phyloP scores from a whole-genome alignment of 2,797 vertebrate genomes.

The Austrolebias charrua region DNA sequence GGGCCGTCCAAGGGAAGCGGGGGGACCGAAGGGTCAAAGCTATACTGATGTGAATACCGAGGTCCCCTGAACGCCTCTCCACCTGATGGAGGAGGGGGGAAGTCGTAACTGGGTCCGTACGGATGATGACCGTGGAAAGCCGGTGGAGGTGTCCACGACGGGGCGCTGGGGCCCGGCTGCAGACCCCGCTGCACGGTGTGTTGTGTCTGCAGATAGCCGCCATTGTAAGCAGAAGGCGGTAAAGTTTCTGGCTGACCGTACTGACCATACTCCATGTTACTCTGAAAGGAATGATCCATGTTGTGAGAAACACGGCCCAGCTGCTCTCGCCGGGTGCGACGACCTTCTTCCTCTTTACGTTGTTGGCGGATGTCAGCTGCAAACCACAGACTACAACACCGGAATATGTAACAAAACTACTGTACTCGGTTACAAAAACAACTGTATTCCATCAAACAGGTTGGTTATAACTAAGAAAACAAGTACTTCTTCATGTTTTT shows the following conservation, averaged over 20 bases:
- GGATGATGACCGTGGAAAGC: constrained; percentile 16
- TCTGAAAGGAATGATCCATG: background rate
- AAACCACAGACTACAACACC: too few species aligned
- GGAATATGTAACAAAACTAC: too few species aligned
- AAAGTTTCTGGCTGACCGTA: background rate
- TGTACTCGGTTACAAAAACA: too few species aligned
- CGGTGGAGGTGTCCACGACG: constrained; percentile 9
- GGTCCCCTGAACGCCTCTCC: constrained; percentile 20
- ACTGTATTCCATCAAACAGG: too few species aligned
- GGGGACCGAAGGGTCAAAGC: constrained; percentile 65
- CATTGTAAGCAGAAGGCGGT: too few species aligned
- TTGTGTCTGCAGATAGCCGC: background rate
- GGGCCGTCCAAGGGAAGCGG: constrained; percentile 60
- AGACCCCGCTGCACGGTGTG: background rate
- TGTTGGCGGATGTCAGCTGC: constrained; percentile 9
- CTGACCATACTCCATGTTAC: too few species aligned
- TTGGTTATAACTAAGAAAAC: too few species aligned
- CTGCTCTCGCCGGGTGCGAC: background rate
- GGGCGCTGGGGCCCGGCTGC: constrained; percentile 1
- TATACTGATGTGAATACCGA: constrained; percentile 26
- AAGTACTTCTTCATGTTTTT: too few species aligned
- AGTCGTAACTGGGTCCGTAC: constrained; percentile 15
- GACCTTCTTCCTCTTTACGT: background rate
- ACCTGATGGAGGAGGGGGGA: constrained; percentile 1
- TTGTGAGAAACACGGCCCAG: too few species aligned